Percentiles rank a stretch among this genome's conserved stretches.
phyloP scores from a whole-genome alignment of 2,113 vertebrate species.

The Brachyhypopomus gauderio region DNA sequence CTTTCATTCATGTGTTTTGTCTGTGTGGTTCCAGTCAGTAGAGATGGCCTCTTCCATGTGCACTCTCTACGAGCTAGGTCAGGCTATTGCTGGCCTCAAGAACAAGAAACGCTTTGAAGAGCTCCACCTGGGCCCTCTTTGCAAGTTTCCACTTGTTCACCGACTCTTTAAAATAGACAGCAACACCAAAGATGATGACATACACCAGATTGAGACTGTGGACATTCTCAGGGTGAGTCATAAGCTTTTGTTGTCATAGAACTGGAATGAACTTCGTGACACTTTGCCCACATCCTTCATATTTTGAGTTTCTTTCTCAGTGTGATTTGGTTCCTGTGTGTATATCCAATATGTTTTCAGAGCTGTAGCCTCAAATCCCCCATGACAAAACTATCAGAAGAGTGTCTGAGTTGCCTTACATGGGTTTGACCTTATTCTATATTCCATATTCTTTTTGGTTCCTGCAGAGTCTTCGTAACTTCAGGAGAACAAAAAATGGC shows the following conservation, averaged over 20 bases:
- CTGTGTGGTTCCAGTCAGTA: conserved; percentile 59
- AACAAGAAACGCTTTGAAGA: conserved; percentile 77
- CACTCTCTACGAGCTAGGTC: conserved; percentile 77
- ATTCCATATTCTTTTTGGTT: conserved; percentile 19
- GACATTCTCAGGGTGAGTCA: conserved; percentile 74
- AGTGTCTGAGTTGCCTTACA: neutral
- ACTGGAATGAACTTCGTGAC: too few relatives aligned
- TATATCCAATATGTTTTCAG: neutral
- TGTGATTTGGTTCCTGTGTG: neutral
- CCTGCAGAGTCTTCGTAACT: conserved; percentile 70
- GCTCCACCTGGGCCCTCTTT: conserved; percentile 77
- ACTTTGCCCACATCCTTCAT: too few relatives aligned
- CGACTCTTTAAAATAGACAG: conserved; percentile 74
- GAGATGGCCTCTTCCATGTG: conserved; percentile 66
- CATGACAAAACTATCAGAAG: neutral
- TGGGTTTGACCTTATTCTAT: neutral
- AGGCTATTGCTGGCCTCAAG: conserved; percentile 73
- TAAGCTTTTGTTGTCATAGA: too few relatives aligned
- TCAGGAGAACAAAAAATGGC: conserved; percentile 44
- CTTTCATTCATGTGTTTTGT: neutral
- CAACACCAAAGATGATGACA: conserved; percentile 76
- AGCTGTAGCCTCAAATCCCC: neutral
- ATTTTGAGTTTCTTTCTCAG: too few relatives aligned
- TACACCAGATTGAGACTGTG: conserved; percentile 73
- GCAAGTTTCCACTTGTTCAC: conserved; percentile 74